Conservation (phyloP, 2,888 invertebrate species). For the Caenorhabditis imperialis region DNA sequence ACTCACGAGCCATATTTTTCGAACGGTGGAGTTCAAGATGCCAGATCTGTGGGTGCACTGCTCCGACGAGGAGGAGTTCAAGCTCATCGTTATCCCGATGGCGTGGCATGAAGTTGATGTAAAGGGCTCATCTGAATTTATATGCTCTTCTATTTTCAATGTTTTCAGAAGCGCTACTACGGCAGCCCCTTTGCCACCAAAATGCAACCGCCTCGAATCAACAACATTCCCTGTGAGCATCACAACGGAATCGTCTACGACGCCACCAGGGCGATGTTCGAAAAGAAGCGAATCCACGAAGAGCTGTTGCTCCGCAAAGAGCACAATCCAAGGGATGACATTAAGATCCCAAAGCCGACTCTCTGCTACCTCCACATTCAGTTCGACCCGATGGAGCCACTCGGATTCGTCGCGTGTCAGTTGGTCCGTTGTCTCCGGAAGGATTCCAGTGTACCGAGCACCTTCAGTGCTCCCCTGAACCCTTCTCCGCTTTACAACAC, state of each 20-base stretch:
- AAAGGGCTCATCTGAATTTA: too few relatives aligned
- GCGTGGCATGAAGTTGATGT: constrained; percentile 3
- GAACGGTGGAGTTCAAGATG: constrained; percentile 8
- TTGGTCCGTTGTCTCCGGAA: constrained; percentile 1
- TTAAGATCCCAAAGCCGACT: too few relatives aligned
- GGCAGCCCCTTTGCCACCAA: not conserved
- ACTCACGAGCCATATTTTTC: not conserved
- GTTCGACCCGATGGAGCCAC: not conserved
- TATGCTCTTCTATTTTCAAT: too few relatives aligned
- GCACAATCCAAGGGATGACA: too few relatives aligned
- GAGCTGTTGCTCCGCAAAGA: too few relatives aligned
- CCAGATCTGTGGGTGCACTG: constrained; percentile 1
- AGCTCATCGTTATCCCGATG: constrained; percentile 18
- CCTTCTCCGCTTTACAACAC: too few relatives aligned
- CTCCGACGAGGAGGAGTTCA: not conserved
- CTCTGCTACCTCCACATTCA: not conserved
- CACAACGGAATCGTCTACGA: not conserved
- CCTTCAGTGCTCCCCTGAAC: too few relatives aligned
- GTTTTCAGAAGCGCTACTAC: constrained; percentile 4
- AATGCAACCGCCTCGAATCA: not conserved
- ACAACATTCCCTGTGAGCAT: not conserved
- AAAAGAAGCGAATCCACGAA: too few relatives aligned
- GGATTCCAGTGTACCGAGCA: too few relatives aligned
- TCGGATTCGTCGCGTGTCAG: constrained; percentile 11
- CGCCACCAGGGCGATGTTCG: constrained; percentile 2